Conservation (phyloP, 1,140 invertebrate genomes). For the Chrysopa pallens region DNA sequence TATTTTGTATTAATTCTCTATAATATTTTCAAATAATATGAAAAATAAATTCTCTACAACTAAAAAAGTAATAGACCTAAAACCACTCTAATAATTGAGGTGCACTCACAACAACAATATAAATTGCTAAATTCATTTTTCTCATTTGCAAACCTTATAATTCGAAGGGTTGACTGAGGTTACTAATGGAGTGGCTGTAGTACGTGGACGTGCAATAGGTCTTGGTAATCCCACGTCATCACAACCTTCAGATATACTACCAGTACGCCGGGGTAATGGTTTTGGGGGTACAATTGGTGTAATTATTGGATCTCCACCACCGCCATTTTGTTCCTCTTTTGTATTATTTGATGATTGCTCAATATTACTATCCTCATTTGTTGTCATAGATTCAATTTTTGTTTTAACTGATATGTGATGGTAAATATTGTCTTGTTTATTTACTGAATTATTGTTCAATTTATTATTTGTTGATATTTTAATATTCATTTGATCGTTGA, state of each 20-base stretch:
- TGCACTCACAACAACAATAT: too few species aligned
- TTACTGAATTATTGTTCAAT: background rate
- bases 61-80: too few species aligned
- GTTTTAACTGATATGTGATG: background rate
- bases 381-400: background rate
- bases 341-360: conserved; percentile 6
- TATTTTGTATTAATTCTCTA: too few species aligned
- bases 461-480: background rate
- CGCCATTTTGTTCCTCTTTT: conserved; percentile 15
- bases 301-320: background rate
- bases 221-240: conserved; percentile 31
- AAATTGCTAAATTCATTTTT: too few species aligned
- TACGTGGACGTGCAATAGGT: conserved; percentile 52
- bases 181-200: conserved; percentile 27
- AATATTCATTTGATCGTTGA: conserved; percentile 5
- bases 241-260: conserved; percentile 35
- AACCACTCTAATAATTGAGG: too few species aligned
- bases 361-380: conserved; percentile 2
- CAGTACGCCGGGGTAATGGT: conserved; percentile 43
- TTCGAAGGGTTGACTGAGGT: conserved; percentile 29
- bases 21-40: too few species aligned
- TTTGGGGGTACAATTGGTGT: conserved; percentile 37
- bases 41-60: too few species aligned
- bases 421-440: background rate
- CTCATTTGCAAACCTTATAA: too few species aligned